Base-by-base conservation (phyloP, 2,797 vertebrate species). In the Myoxocephalus aenaeus region DNA sequence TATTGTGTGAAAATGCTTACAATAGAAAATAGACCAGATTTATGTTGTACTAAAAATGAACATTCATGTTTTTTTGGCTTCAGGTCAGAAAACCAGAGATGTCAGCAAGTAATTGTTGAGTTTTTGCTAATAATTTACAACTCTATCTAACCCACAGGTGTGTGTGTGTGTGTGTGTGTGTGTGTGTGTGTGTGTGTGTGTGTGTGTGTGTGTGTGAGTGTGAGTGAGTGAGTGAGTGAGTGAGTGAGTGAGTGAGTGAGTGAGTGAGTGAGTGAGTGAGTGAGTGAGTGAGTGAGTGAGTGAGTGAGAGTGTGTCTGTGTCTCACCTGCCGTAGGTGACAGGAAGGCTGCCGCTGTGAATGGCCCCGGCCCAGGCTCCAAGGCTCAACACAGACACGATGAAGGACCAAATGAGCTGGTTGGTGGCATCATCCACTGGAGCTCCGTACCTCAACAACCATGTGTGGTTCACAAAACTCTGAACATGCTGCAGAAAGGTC, bases 401-500 rank as follows among this genome's bases (percentile, higher is more conserved):
- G n/a, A 95, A 92, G 83, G 95, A 95, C 95, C 96, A 96, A 82
- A 95, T 82, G 77, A 96, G 75, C 68, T 92, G 93, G 74, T 90
- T 79, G 71, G 90, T 81, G 0, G 94, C 90, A 2, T 92, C 86
- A 0, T 77, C 76, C 71, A 93, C 82, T 10, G 93, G 83, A 51
- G 50, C 77, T 1, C 82, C 77, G 0, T 94, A 95, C 51, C 95
- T 91, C 70, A 36, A 62, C 80, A 93, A 53, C 95, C 95, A 96
- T 2, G 93, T 96, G 53, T 91, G 78, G 71, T 73, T 92, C 73
- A 96, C 94, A 84, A 96, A 96, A 18, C 34, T 87, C 65, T 95
- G 93, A 70, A 96, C 78, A 25, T 95, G 91, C 96, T 96, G 13
- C 57, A n/a, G n/a, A n/a, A n/a, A n/a, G n/a, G n/a, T n/a, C n/a